These are phyloP conservation scores for Paracyclopina nana DNA, from an alignment of 1,140 invertebrate species.

Conservation along the genomic window DNA sequence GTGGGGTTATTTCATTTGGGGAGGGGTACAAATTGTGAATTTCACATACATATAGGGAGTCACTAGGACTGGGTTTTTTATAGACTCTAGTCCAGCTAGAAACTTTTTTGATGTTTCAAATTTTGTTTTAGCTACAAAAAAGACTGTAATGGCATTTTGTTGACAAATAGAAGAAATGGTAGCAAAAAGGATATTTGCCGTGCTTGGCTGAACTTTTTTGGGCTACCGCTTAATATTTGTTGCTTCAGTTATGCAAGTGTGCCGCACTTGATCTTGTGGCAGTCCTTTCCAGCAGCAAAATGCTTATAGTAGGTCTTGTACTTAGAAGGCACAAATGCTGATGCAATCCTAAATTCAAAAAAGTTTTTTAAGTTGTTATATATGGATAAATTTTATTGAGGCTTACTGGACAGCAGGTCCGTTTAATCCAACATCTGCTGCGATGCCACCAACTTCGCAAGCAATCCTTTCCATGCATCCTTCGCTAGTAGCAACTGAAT, in stretches of 20 bases:
- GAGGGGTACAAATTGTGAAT: too few relatives aligned
- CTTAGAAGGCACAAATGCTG: slow-evolving; percentile 7
- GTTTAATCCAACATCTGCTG: slow-evolving; percentile 4
- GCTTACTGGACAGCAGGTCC: neutral
- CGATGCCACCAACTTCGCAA: slow-evolving; percentile 11
- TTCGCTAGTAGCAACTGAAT: slow-evolving; percentile 5
- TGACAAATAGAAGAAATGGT: too few relatives aligned
- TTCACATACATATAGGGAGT: too few relatives aligned
- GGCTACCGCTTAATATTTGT: neutral
- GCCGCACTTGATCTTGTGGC: slow-evolving; percentile 16
- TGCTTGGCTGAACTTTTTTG: too few relatives aligned
- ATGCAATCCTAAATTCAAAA: slow-evolving; percentile 4
- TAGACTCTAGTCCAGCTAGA: too few relatives aligned
- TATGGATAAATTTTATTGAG: neutral
- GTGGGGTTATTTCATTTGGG: too few relatives aligned
- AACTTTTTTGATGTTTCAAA: too few relatives aligned
- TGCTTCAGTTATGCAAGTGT: neutral
- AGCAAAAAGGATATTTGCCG: too few relatives aligned
- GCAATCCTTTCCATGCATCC: slow-evolving; percentile 16
- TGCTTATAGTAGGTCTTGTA: slow-evolving; percentile 10
- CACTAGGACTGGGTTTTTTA: too few relatives aligned
- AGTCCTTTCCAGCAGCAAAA: slow-evolving; percentile 6
- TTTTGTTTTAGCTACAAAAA: too few relatives aligned
- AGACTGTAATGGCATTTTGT: too few relatives aligned
- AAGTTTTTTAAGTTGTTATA: neutral